Base-by-base conservation (phyloP, 2,797 vertebrate genomes). In the Enteromius treurensis region DNA sequence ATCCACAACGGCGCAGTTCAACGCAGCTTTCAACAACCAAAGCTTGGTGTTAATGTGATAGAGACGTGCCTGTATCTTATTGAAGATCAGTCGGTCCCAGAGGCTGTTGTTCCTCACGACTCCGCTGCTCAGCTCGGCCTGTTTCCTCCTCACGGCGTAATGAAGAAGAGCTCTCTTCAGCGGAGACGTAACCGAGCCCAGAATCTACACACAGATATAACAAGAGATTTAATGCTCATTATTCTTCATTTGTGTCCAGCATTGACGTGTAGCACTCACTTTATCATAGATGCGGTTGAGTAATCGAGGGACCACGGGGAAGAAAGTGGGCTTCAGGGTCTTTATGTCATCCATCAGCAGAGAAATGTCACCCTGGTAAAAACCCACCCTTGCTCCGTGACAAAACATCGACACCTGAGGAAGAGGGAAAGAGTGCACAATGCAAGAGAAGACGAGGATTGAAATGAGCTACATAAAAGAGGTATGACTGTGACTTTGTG, bases 231-330 rank as follows among this genome's bases (percentile, higher is more conserved):
- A 53, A 40, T 4, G 2, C 10, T 17, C 1, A 55, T 53, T 67
- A 21, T 17, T 80, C 78, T 29, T 23, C 55, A 32, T 49, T 37
- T 70, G 79, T 80, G 37, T 42, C 62, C 13, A 51, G 49, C 32
- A 14, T 0, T 65, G 45, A 26, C 2, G 51, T 29, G n/a, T 0
- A 6, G 8, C 19, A 23, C 89, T 62, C 60, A 95, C 95, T 93
- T 96, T 95, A 89, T 96, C 95, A 8, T 95, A 95, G 88, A 96
- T 94, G 84, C 94, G 94, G 84, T 95, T 96, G 82, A 95, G 95
- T 64, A 96, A 87, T 58, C 95, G 93, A 19, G 95, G 95, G 69
- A 96, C 95, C 6, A 95, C 95, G 0, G 95, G 95, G 69, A 96
- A 94, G 88, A 96, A 94, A 42, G 95, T 95, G 0, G 95, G 95